Conservation (phyloP, 2,113 vertebrate species). For the Tretioscincus oriximinensis region DNA sequence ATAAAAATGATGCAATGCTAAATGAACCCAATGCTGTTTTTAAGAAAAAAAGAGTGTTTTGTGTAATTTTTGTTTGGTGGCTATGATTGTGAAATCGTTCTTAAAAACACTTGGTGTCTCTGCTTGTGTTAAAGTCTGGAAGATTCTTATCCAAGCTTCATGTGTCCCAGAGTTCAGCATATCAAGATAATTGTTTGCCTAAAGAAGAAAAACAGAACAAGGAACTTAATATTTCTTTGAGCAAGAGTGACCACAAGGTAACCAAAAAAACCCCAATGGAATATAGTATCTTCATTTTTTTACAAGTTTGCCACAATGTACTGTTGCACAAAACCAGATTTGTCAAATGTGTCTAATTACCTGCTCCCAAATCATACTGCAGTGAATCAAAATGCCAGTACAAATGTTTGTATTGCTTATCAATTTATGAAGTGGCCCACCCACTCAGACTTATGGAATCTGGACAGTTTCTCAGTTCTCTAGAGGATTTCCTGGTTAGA, state of each 20-base stretch:
- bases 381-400: not conserved
- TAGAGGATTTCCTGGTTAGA: too few species aligned
- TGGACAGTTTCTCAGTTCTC: too few species aligned
- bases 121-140: conserved; percentile 43
- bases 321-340: not conserved
- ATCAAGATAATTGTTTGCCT: conserved; percentile 26
- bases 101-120: not conserved
- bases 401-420: not conserved
- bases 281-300: not conserved
- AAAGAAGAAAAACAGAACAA: conserved; percentile 23
- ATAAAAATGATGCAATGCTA: not conserved
- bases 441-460: too few species aligned
- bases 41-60: not conserved
- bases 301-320: not conserved
- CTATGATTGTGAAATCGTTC: not conserved
- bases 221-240: conserved; percentile 26
- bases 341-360: not conserved
- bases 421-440: too few species aligned
- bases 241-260: conserved; percentile 40
- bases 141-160: conserved; percentile 31
- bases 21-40: not conserved
- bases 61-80: not conserved
- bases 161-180: conserved; percentile 27
- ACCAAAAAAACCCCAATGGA: not conserved
- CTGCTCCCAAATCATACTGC: not conserved